Percentiles rank a stretch among this genome's conserved stretches.
phyloP scores from a whole-genome alignment of 2,797 vertebrate species.

The Urosaurus nigricauda region DNA sequence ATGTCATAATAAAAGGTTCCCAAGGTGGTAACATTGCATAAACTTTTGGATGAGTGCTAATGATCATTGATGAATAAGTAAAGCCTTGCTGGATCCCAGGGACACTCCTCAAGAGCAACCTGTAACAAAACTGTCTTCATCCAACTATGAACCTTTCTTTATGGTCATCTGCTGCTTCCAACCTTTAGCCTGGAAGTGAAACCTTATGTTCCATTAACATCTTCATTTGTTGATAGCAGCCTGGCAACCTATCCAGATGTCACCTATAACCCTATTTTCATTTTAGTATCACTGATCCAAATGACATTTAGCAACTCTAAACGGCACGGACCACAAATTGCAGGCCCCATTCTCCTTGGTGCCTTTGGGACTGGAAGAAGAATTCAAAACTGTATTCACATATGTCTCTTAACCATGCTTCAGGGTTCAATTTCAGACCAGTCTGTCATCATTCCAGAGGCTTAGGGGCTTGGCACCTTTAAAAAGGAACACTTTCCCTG shows the following conservation, averaged over 20 bases:
- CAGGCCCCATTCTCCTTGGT: neutral
- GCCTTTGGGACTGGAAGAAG: neutral
- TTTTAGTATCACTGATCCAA: neutral
- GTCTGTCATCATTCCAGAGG: conserved; percentile 10
- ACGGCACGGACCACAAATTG: neutral
- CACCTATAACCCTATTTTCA: conserved; percentile 1
- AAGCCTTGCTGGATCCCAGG: neutral
- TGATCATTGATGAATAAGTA: neutral
- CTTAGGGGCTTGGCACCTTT: neutral
- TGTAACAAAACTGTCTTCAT: neutral
- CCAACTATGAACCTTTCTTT: neutral
- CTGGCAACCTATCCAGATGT: neutral
- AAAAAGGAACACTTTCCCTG: neutral
- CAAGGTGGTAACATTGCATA: neutral
- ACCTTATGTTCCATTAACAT: neutral
- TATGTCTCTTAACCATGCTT: neutral
- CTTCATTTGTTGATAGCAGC: neutral
- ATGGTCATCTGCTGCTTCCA: neutral
- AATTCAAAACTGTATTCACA: neutral
- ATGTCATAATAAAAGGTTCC: neutral
- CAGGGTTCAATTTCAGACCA: conserved; percentile 16
- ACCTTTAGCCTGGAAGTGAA: neutral
- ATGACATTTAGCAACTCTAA: neutral
- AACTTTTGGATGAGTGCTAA: neutral
- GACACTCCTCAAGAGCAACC: neutral